Base-by-base conservation (phyloP, 2,888 invertebrate genomes). In the Eristalis intricaria region DNA sequence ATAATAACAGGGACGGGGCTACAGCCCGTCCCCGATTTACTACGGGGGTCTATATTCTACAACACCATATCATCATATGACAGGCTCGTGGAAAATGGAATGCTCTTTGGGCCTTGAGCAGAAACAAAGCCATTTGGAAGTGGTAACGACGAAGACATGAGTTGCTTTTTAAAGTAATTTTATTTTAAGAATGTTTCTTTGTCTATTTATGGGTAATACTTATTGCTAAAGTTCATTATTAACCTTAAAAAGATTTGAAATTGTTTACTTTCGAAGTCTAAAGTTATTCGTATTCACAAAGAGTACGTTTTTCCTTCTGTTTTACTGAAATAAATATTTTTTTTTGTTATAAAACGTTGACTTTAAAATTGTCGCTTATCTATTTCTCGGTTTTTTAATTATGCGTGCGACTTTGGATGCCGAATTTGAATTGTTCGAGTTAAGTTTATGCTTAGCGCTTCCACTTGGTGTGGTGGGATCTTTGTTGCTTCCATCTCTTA, bases 331-430 rank as follows among this genome's bases (percentile, higher is more conserved):
- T 50, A 19, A 19, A 50, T 50, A 50, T 50, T 50, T 50, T 50
- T 50, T 19, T 60, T 26, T 26, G 15, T 60, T 60, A 60, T 60
- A 60, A 60, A 23, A n/a, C 7, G 15, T 19, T 60, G 15, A 38
- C 13, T 29, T 8, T 4, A 23, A 32, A 8, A 29, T 60, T 26
- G 11, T 3, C 13, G 1, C 61, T 40, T 84, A 97, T 94, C 97
- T 95, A 93, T 97, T 97, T 90, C 97, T 95, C 23, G 97, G 96
- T 93, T 97, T 97, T 92, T 97, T 97, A 91, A 96, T 96, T 90
- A 95, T 95, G 91, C 94, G 96, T 91, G 97, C 97, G 19, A 92
- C 91, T 92, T 97, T 97, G 58, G 95, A 94, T 86, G 95, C 95
- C 5, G 92, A 92, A 63, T 90, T 90, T 91, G 91, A 92, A 11